Percentiles rank a stretch among this genome's conserved stretches.
Conservation (phyloP, 2,888 invertebrate species). For the Pinctada fucata region DNA sequence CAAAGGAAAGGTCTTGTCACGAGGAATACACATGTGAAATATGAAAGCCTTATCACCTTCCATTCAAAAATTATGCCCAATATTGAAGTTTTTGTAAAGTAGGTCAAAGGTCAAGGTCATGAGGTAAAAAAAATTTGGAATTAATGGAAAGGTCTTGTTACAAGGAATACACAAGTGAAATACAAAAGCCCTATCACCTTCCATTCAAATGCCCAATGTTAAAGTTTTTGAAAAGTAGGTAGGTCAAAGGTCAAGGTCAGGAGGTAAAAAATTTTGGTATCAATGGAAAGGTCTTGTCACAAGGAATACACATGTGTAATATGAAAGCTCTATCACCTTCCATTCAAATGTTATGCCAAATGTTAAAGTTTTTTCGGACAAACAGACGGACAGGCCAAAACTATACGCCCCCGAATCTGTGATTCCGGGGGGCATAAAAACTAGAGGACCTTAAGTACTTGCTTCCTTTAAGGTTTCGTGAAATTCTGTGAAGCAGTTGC, state of each 20-base stretch:
- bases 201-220: not conserved
- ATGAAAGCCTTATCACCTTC: no score
- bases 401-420: no score
- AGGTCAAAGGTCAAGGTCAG: not conserved
- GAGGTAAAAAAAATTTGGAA: not conserved
- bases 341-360: not conserved
- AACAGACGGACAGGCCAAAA: not conserved
- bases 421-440: no score
- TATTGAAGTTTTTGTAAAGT: no score
- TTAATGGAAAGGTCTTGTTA: not conserved
- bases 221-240: not conserved
- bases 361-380: not conserved
- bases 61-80: no score
- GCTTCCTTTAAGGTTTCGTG: no score
- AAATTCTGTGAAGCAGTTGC: no score
- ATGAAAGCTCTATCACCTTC: not conserved
- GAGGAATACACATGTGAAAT: no score
- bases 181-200: not conserved
- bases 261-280: not conserved
- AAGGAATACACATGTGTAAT: slow-evolving; percentile 1
- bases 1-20: no score
- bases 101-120: no score
- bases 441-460: no score
- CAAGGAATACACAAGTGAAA: not conserved
- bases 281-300: not conserved